Evolutionary conservation across 2,113 vertebrate genomes (phyloP).

Genomic region (Eretmochelys imbricata): DNA sequence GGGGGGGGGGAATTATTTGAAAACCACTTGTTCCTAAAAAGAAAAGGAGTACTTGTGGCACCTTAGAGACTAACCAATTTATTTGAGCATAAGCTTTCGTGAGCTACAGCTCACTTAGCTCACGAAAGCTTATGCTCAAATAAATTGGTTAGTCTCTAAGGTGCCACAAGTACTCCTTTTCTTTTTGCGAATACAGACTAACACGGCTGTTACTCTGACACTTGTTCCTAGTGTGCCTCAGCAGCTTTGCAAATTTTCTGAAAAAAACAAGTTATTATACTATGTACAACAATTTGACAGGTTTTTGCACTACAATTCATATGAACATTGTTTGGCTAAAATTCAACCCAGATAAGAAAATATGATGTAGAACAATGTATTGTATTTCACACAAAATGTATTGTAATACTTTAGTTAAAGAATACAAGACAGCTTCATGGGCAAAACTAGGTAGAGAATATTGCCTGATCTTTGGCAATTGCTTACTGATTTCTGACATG

Average conservation of each 20-base stretch:
- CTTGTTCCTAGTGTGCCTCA: neutral
- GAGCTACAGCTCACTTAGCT: no score
- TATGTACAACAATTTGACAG: accelerated
- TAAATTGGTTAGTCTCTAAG: no score
- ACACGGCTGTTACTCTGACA: neutral
- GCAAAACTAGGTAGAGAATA: neutral
- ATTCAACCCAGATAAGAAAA: neutral
- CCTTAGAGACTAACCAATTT: no score
- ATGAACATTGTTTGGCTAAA: neutral
- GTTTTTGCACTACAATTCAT: neutral
- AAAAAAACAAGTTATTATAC: neutral
- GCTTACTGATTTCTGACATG: neutral
- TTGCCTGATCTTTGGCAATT: neutral
- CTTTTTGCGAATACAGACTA: no score
- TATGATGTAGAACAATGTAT: neutral
- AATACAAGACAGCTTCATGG: neutral
- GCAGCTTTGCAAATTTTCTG: neutral
- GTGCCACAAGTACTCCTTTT: no score
- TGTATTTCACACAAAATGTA: neutral
- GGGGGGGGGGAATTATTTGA: neutral
- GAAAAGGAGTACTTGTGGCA: no score
- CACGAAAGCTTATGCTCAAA: no score
- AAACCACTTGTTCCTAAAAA: neutral
- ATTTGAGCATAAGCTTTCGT: no score
- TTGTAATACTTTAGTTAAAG: no score